These are phyloP conservation scores for Potamarius usumacintae DNA, from an alignment of 2,113 vertebrate genomes.

Conservation along the genomic window DNA sequence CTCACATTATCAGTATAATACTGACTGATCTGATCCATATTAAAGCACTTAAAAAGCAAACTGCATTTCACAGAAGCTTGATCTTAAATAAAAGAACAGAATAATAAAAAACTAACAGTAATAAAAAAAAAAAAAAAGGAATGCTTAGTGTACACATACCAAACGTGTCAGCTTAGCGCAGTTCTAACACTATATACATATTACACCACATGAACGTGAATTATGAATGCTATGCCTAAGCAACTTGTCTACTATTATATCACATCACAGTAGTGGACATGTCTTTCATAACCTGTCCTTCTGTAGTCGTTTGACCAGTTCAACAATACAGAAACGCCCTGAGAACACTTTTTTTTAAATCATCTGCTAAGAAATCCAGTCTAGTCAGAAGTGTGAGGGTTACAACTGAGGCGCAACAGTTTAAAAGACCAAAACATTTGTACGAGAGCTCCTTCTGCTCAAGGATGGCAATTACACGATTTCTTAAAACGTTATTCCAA, in stretches of 20 bases:
- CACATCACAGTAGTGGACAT: constrained; percentile 19
- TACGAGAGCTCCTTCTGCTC: not conserved
- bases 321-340: constrained; percentile 28
- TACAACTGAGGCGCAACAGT: not conserved
- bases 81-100: constrained; percentile 59
- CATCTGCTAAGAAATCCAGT: not conserved
- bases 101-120: constrained; percentile 15
- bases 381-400: not conserved
- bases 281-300: constrained; percentile 16
- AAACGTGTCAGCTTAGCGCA: not conserved
- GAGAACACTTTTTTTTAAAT: constrained; percentile 9
- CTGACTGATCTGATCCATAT: constrained; percentile 10
- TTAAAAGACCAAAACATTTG: not conserved
- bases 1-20: constrained; percentile 20
- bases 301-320: constrained; percentile 10
- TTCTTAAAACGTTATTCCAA: not conserved
- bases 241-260: not conserved
- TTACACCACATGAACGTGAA: not conserved
- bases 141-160: constrained; percentile 50
- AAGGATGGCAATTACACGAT: not conserved
- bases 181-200: constrained; percentile 27
- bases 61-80: constrained; percentile 46
- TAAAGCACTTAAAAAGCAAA: constrained; percentile 35
- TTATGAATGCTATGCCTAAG: not conserved
- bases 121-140: constrained; percentile 28